Conservation (phyloP, 2,113 vertebrate species). For the Solea senegalensis region DNA sequence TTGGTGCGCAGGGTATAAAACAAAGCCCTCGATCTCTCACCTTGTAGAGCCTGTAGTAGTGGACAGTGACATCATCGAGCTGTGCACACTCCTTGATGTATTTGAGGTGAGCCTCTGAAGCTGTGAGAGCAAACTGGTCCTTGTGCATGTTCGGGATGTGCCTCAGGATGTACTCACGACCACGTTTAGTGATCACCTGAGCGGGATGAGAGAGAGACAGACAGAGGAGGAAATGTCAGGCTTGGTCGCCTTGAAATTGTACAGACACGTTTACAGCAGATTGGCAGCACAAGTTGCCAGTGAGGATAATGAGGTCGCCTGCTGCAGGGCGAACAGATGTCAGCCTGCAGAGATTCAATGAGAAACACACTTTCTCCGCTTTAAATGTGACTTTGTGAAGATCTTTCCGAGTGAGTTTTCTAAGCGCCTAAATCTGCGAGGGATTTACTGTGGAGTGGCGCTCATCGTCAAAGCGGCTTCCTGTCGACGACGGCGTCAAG, state of each 20-base stretch:
- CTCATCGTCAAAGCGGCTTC: constrained; percentile 68
- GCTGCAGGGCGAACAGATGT: constrained; percentile 49
- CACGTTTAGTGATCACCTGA: constrained; percentile 96
- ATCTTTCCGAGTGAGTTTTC: constrained; percentile 28
- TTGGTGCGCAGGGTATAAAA: too few relatives aligned
- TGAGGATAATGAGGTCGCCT: constrained; percentile 21
- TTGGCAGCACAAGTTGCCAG: background rate
- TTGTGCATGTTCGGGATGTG: constrained; percentile 99
- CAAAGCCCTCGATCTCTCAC: constrained; percentile 67
- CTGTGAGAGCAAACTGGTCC: constrained; percentile 96
- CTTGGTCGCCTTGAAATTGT: constrained; percentile 17
- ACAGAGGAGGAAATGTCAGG: background rate
- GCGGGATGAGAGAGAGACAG: background rate
- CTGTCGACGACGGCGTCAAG: constrained; percentile 53
- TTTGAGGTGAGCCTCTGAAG: constrained; percentile 94
- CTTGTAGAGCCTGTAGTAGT: constrained; percentile 97
- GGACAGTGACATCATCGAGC: constrained; percentile 95
- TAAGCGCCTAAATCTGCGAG: constrained; percentile 41
- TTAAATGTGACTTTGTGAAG: constrained; percentile 16
- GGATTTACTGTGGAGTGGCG: constrained; percentile 35
- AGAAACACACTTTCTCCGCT: constrained; percentile 11
- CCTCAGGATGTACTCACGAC: constrained; percentile 96
- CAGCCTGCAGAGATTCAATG: constrained; percentile 14
- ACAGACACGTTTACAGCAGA: constrained; percentile 14
- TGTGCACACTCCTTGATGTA: constrained; percentile 96